Evolutionary conservation across 1,140 invertebrate species (phyloP), one percentile per base, ranked within the genome.

Genomic region (Pararge aegeria): DNA sequence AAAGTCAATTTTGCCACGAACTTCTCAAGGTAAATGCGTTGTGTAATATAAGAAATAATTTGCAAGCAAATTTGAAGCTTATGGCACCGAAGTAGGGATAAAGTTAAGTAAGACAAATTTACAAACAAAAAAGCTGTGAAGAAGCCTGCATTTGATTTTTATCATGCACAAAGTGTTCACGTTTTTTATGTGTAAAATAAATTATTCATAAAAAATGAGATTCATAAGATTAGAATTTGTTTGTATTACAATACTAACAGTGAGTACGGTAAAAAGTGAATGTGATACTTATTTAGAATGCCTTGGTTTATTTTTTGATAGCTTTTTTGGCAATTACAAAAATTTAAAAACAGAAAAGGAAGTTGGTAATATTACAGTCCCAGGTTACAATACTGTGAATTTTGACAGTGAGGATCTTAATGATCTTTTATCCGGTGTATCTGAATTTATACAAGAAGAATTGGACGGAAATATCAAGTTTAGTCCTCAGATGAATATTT

Each of bases 1-100:
- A 73, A 74, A 70, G 70, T 73, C 68, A 70, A 66, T 57, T 50
- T 65, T 66, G 59, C 60, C 70, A 75, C 66, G 64, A 70, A 64
- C 58, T 61, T 68, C 67, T 61, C 74, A 74, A 74, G 71, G 71
- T 73, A 29, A 75, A 66, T 70, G 66, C 55, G 42, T 65, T 48
- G 34, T 63, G 48, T 66, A 57, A 59, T 19, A 55, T 59, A 9
- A 37, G 27, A 56, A 29, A 49, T 61, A 37, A 53, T 29, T 52
- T 56, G 15, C 49, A 61, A 29, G 51, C 57, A 18, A 64, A 29
- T 65, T 50, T 65, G 38, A 59, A 29, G 51, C 40, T 59, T 61
- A 65, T 49, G 37, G 12, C 13, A n/a, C 21, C 5, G 5, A 19
- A 46, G 30, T 57, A 55, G 49, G 54, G 21, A 29, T 42, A 12